These are phyloP conservation scores for Thysanoteuthis rhombus DNA, from an alignment of 2,888 invertebrate genomes.

Conservation along the genomic window DNA sequence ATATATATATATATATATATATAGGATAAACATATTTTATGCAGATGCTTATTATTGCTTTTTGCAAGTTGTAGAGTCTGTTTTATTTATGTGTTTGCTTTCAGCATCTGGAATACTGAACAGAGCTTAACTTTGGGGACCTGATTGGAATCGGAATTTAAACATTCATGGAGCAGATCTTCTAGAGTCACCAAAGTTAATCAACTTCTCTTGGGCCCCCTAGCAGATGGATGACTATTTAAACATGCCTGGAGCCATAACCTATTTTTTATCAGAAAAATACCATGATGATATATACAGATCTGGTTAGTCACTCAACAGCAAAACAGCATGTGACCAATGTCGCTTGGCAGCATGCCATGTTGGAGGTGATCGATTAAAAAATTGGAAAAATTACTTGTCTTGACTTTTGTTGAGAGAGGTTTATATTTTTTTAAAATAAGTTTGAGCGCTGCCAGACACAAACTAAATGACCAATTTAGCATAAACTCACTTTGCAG, in stretches of 20 bases:
- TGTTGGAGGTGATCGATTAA: no score
- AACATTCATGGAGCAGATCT: neutral
- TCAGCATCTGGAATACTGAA: neutral
- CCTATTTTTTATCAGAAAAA: neutral
- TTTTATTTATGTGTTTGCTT: neutral
- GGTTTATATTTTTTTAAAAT: no score
- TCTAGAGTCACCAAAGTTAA: neutral
- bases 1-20: neutral
- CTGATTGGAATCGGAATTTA: neutral
- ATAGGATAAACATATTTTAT: neutral
- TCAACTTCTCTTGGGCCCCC: neutral
- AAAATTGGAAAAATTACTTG: no score
- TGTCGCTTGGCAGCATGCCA: no score
- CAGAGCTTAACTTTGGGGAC: neutral
- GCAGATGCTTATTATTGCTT: neutral
- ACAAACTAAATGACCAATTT: no score
- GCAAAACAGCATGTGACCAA: no score
- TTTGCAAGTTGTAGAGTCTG: neutral
- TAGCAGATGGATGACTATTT: neutral
- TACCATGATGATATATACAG: no score
- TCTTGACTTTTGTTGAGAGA: no score
- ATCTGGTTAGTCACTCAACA: no score
- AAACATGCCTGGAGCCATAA: neutral
- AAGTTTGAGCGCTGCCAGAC: no score
- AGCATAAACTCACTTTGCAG: no score